phyloP scores from a whole-genome alignment of 1,140 invertebrate species.

The Trachelipus rathkii region DNA sequence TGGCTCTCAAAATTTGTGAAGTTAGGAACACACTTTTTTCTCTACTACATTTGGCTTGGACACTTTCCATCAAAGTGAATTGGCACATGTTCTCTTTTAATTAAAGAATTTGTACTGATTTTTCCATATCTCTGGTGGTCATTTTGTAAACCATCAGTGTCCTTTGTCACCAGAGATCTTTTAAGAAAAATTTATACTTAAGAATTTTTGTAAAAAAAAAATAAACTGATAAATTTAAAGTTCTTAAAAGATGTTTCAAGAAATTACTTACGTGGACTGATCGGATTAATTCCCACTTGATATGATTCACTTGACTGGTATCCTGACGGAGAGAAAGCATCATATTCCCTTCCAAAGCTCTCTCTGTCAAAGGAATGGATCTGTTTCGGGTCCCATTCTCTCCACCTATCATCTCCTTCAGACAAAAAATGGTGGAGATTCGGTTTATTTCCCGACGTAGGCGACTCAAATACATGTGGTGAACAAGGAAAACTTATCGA shows the following conservation, averaged over 20 bases:
- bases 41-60: too few relatives aligned
- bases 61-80: too few relatives aligned
- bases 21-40: too few relatives aligned
- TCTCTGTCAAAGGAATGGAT: not conserved
- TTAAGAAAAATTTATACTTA: too few relatives aligned
- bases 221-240: too few relatives aligned
- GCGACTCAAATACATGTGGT: not conserved
- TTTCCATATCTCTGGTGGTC: too few relatives aligned
- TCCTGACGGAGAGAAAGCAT: not conserved
- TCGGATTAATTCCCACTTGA: not conserved
- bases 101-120: too few relatives aligned
- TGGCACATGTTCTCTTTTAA: too few relatives aligned
- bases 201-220: too few relatives aligned
- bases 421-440: not conserved
- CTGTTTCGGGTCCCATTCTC: not conserved
- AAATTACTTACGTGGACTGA: not conserved
- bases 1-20: too few relatives aligned
- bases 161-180: too few relatives aligned
- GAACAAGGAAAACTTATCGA: not conserved
- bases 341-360: not conserved
- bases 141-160: too few relatives aligned
- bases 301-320: not conserved
- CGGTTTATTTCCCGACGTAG: not conserved
- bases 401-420: conserved; percentile 2
- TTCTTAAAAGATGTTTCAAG: not conserved